A percentile compares a stretch with the other conserved stretches of the same genome.
Conservation (phyloP, 2,888 invertebrate species). For the Aleiodes testaceus region DNA sequence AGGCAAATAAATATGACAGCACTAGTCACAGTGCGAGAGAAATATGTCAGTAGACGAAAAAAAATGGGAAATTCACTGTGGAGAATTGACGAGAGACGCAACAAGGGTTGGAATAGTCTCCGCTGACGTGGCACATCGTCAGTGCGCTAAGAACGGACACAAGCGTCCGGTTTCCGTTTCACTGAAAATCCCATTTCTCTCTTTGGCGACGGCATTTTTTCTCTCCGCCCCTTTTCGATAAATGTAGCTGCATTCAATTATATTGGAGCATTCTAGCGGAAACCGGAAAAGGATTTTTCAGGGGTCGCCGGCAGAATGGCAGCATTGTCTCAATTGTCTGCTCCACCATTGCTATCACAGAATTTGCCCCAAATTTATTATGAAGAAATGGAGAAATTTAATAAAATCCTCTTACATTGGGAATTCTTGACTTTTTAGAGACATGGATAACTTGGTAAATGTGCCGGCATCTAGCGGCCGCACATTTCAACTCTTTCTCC, state of each 20-base stretch:
- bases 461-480: constrained; percentile 64
- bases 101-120: constrained; percentile 48
- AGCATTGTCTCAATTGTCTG: constrained; percentile 14
- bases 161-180: constrained; percentile 66
- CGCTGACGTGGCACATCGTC: constrained; percentile 69
- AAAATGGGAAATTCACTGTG: constrained; percentile 33
- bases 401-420: neutral
- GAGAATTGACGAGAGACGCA: constrained; percentile 47
- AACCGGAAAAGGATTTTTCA: constrained; percentile 56
- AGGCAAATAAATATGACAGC: constrained; percentile 49
- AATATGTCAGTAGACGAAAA: constrained; percentile 43
- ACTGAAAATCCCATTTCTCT: constrained; percentile 59
- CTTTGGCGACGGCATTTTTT: constrained; percentile 47
- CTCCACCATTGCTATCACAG: neutral
- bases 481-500: constrained; percentile 52
- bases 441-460: too few relatives aligned
- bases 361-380: constrained; percentile 25
- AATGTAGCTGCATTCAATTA: constrained; percentile 58
- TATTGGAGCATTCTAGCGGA: constrained; percentile 53
- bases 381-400: neutral
- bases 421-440: too few relatives aligned
- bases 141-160: constrained; percentile 48
- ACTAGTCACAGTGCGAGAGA: too few relatives aligned
- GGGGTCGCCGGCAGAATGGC: neutral
- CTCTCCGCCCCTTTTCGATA: constrained; percentile 51